Evolutionary conservation across 1,140 invertebrate genomes (phyloP).

Genomic region (Lethocerus indicus): DNA sequence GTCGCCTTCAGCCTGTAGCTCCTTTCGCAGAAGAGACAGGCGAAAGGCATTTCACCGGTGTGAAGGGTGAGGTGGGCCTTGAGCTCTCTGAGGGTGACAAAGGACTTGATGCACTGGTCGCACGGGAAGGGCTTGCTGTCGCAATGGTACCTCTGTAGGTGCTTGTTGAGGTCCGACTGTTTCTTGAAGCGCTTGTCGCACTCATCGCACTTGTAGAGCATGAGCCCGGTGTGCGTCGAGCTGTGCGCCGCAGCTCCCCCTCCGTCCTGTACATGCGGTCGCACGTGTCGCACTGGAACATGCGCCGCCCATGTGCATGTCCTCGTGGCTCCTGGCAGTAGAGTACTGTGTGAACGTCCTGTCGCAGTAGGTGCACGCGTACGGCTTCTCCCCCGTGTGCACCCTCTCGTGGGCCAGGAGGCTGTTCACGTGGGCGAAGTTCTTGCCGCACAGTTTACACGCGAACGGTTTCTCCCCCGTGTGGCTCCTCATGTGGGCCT

Average conservation of each 20-base stretch:
- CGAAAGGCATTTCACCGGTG: background rate
- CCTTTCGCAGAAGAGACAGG: background rate
- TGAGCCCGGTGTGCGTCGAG: conserved; percentile 1
- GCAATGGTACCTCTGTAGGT: background rate
- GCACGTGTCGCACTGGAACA: conserved; percentile 20
- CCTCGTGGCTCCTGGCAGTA: conserved; percentile 33
- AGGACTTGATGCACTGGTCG: background rate
- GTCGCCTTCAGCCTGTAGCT: background rate
- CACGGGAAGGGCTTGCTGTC: conserved; percentile 1
- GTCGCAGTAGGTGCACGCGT: conserved; percentile 3
- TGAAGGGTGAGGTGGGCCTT: background rate
- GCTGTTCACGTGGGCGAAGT: background rate
- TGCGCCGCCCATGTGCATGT: conserved; percentile 21
- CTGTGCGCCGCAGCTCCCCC: conserved; percentile 24
- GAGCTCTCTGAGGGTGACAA: background rate
- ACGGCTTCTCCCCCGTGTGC: conserved; percentile 8
- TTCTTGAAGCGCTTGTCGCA: conserved; percentile 9
- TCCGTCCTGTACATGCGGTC: conserved; percentile 14
- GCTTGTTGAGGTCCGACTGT: background rate
- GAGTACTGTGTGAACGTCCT: conserved; percentile 22
- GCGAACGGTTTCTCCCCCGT: conserved; percentile 5
- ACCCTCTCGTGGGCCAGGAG: conserved; percentile 2
- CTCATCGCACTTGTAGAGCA: background rate
- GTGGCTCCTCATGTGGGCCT: conserved; percentile 3
- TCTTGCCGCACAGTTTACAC: background rate